Evolutionary conservation across 2,113 vertebrate species (phyloP).

Genomic region (Sminthopsis crassicaudata): DNA sequence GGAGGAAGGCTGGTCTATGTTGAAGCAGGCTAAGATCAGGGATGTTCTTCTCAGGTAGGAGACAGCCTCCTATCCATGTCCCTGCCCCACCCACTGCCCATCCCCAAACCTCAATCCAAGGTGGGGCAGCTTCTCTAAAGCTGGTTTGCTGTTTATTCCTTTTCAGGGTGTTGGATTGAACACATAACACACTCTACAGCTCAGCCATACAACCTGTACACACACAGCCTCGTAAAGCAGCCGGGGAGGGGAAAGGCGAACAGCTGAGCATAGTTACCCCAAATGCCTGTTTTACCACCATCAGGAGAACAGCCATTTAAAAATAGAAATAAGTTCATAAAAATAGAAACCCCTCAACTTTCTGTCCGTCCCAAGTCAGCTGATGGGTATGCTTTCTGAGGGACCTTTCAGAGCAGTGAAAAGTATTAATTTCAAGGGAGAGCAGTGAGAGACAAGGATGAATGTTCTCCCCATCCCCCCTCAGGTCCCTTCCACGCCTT

Average conservation of each 20-base stretch:
- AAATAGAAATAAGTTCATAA: neutral
- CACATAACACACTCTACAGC: constrained; percentile 6
- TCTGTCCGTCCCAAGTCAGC: neutral
- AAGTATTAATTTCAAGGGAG: neutral
- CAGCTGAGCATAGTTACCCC: neutral
- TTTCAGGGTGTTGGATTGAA: constrained; percentile 19
- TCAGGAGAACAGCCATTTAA: neutral
- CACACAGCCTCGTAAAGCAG: neutral
- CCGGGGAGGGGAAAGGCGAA: neutral
- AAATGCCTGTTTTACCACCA: neutral
- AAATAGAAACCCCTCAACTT: neutral
- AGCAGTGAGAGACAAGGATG: neutral
- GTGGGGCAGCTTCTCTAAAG: neutral
- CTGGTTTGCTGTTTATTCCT: neutral
- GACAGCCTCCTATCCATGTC: neutral
- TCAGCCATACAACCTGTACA: neutral
- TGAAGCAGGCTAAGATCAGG: neutral
- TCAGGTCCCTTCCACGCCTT: neutral
- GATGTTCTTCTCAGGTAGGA: neutral
- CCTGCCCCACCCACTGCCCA: neutral
- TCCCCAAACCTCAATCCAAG: too few species aligned
- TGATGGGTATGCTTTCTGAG: neutral
- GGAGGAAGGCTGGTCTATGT: neutral
- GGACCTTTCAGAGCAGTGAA: neutral
- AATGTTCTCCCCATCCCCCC: neutral